phyloP scores from a whole-genome alignment of 2,888 invertebrate species.

The Drosophila paucipuncta region DNA sequence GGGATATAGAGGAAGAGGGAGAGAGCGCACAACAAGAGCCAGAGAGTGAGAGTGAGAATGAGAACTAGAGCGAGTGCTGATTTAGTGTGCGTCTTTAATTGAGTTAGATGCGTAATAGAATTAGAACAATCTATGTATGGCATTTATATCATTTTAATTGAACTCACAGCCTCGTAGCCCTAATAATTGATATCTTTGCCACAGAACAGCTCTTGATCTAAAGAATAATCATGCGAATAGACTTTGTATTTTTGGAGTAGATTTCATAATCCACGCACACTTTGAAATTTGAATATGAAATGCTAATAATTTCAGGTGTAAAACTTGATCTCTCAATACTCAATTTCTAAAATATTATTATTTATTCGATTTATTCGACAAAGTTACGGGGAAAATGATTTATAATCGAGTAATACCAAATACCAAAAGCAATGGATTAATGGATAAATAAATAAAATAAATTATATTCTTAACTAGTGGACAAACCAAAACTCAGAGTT shows the following conservation, averaged over 20 bases:
- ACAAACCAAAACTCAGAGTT: slow-evolving; percentile 1
- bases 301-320: background rate
- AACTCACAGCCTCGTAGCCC: slow-evolving; percentile 34
- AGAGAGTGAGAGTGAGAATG: slow-evolving; percentile 4
- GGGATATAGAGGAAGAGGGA: background rate
- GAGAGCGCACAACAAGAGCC: background rate
- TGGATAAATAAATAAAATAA: slow-evolving; percentile 1
- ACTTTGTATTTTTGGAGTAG: background rate
- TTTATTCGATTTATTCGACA: background rate
- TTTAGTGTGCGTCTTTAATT: slow-evolving; percentile 62
- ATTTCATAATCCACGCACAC: background rate
- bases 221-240: background rate
- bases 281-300: background rate
- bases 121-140: slow-evolving; percentile 50
- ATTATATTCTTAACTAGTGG: background rate
- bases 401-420: background rate
- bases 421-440: background rate
- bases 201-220: background rate
- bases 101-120: slow-evolving; percentile 74
- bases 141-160: slow-evolving; percentile 62
- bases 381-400: background rate
- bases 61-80: slow-evolving; percentile 12
- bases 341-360: background rate
- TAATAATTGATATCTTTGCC: slow-evolving; percentile 4
- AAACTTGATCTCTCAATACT: background rate